Percentiles rank a stretch among this genome's conserved stretches.
Evolutionary conservation across 2,797 vertebrate species (phyloP).

Genomic region (Sphaeramia orbicularis): DNA sequence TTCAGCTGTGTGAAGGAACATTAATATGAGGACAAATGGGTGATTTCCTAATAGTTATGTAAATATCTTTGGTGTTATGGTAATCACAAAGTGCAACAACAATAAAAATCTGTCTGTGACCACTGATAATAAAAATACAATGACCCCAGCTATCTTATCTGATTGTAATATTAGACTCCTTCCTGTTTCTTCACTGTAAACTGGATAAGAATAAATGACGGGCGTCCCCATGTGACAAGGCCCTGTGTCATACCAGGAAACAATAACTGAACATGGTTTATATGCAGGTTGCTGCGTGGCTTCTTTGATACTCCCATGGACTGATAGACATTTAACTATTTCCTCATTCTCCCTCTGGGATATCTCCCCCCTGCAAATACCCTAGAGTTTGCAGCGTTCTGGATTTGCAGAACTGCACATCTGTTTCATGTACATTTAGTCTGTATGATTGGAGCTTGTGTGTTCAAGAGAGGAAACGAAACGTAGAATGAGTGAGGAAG

Average conservation of each 20-base stretch:
- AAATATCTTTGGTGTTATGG: conserved; percentile 18
- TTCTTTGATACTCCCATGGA: conserved; percentile 51
- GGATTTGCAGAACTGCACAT: conserved; percentile 56
- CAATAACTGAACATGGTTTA: conserved; percentile 46
- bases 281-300: conserved; percentile 23
- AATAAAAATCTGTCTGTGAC: conserved; percentile 30
- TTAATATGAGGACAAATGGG: neutral
- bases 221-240: conserved; percentile 20
- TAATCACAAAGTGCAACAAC: conserved; percentile 4
- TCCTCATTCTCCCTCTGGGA: conserved; percentile 57
- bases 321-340: conserved; percentile 50
- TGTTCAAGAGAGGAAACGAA: conserved; percentile 29
- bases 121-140: conserved; percentile 27
- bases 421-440: conserved; percentile 58
- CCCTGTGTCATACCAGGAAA: conserved; percentile 51
- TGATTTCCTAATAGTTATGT: neutral
- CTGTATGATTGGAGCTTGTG: conserved; percentile 14
- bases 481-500: conserved; percentile 35
- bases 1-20: neutral
- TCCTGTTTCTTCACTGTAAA: conserved; percentile 38
- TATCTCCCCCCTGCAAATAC: conserved; percentile 54
- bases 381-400: conserved; percentile 42
- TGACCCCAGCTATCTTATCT: conserved; percentile 26
- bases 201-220: conserved; percentile 29
- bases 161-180: conserved; percentile 18